A percentile compares a stretch with the other conserved stretches of the same genome.
These are phyloP conservation scores for Fulica atra DNA, from an alignment of 2,113 vertebrate species.

Conservation along the genomic window DNA sequence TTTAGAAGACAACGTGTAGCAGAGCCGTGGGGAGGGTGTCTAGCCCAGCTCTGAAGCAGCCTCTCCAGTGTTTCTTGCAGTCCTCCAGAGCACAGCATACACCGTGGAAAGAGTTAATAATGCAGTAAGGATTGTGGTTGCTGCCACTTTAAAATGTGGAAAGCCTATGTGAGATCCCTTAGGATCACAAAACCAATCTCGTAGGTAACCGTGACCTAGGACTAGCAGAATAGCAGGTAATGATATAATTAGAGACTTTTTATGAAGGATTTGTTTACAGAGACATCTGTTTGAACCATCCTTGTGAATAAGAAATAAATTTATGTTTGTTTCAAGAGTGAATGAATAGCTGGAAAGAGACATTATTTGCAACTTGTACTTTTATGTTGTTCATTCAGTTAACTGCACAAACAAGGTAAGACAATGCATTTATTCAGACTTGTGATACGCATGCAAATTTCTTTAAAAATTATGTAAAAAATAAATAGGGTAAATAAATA, in stretches of 20 bases:
- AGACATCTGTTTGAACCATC: not conserved
- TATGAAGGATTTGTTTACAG: not conserved
- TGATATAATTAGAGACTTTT: not conserved
- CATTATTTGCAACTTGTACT: not conserved
- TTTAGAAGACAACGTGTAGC: not conserved
- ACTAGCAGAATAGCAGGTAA: not conserved
- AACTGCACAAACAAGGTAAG: not conserved
- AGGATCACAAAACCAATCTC: not conserved
- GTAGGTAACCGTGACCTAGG: not conserved
- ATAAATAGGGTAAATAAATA: not conserved
- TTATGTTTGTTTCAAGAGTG: not conserved
- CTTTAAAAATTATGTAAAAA: not conserved
- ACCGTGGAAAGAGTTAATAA: not conserved
- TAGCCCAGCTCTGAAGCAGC: not conserved
- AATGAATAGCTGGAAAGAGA: not conserved
- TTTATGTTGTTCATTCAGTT: not conserved
- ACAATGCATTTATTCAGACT: not conserved
- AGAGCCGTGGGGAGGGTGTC: not conserved
- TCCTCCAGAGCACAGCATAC: rapidly evolving
- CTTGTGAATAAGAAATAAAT: not conserved
- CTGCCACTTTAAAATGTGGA: not conserved
- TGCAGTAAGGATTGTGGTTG: not conserved
- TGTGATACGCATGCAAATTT: not conserved
- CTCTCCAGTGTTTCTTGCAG: not conserved
- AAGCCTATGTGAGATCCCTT: not conserved